Evolutionary conservation across 2,888 invertebrate species (phyloP), one percentile per base, ranked within the genome.

Genomic region (Formica aserva): DNA sequence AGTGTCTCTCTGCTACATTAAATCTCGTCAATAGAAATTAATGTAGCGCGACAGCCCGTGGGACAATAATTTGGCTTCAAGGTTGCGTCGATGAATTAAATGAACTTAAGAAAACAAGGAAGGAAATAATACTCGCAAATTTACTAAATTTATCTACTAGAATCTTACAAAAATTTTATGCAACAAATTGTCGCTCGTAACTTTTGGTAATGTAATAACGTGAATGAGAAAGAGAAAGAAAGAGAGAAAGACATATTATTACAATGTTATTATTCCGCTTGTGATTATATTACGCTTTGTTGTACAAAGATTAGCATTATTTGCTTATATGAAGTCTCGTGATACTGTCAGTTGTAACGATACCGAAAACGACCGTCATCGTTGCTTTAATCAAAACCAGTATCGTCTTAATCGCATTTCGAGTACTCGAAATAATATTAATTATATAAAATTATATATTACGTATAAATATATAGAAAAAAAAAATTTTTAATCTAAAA

Each of bases 21-120:
- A 55, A 66, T 38, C 11, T 41, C 8, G 13, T 22, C 13, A 9
- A 45, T 60, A 78, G 60, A 71, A 45, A 60, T n/a, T 78, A 71
- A 71, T 62, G 0, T 48, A 2, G 1, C 41, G 8, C n/a, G 11
- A 41, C 18, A 15, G 26, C 29, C 55, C 9, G 29, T 9, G n/a
- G 11, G 15, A 41, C 13, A 45, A 71, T 62, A 60, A 78, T 29
- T 45, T 41, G 1, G 1, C 45, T 41, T 8, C 29, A 78, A 71
- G 35, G n/a, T 22, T 66, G 15, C n/a, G n/a, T 13, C 18, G 0
- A 13, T 1, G 0, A 13, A 55, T 32, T 35, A 78, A 69, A 45
- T 26, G 2, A 60, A 18, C 1, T 26, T 8, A 22, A 13, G 32
- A 69, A 45, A 9, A 3, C 32, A 67, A 29, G n/a, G 1, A 45